phyloP scores from a whole-genome alignment of 2,888 invertebrate species.

The Mesorhabditis belari region DNA sequence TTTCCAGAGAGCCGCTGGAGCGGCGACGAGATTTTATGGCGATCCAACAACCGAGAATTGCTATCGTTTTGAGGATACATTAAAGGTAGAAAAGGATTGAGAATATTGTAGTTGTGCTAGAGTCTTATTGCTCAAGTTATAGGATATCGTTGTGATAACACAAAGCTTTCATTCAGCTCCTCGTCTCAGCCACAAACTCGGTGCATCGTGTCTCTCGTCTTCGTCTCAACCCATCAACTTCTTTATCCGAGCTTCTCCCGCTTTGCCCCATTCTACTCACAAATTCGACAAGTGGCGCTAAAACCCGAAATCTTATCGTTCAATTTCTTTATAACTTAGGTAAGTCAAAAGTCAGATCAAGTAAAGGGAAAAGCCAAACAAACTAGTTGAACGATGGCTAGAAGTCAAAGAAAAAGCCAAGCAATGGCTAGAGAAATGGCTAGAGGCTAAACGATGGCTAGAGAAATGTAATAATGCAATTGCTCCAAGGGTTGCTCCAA shows the following conservation, averaged over 20 bases:
- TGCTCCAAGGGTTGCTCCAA: too few relatives aligned
- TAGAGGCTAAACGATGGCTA: too few relatives aligned
- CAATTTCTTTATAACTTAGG: not conserved
- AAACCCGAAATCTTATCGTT: not conserved
- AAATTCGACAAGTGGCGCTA: not conserved
- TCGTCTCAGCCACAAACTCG: not conserved
- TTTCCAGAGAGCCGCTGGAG: conserved; percentile 16
- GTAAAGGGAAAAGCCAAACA: too few relatives aligned
- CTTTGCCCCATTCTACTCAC: not conserved
- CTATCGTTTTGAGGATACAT: conserved; percentile 19
- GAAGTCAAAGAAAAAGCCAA: too few relatives aligned
- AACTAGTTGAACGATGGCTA: too few relatives aligned
- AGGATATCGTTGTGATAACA: too few relatives aligned
- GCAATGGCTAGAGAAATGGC: too few relatives aligned
- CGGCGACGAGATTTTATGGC: conserved; percentile 23
- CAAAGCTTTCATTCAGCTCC: not conserved
- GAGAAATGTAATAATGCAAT: too few relatives aligned
- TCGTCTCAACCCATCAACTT: not conserved
- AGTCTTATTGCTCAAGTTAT: too few relatives aligned
- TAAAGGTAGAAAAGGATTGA: conserved; percentile 9
- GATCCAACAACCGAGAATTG: conserved; percentile 22
- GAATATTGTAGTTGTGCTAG: too few relatives aligned
- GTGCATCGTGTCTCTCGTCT: not conserved
- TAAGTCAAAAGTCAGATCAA: too few relatives aligned
- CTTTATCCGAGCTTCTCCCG: not conserved